Conservation (phyloP, 1,140 invertebrate genomes). For the Eriocheir sinensis region DNA sequence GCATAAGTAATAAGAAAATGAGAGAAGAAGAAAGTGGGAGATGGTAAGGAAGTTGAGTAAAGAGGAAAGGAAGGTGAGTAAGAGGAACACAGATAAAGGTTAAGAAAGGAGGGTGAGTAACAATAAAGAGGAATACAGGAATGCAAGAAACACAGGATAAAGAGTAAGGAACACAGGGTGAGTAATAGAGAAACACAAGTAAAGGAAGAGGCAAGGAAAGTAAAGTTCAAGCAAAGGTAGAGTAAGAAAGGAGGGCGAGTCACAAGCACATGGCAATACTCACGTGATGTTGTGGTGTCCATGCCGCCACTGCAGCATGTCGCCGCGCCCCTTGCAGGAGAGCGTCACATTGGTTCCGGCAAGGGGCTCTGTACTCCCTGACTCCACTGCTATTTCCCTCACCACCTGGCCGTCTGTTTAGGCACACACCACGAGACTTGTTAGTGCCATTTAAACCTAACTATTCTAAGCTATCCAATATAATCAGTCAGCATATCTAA, state of each 20-base stretch:
- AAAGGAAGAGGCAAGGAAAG: not conserved
- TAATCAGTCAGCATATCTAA: not conserved
- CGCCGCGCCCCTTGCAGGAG: slow-evolving; percentile 60
- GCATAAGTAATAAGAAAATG: not conserved
- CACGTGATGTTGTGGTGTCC: slow-evolving; percentile 70
- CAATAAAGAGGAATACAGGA: not conserved
- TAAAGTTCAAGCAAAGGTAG: not conserved
- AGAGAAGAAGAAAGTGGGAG: not conserved
- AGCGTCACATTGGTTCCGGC: slow-evolving; percentile 65
- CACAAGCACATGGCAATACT: not conserved
- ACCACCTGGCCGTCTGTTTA: slow-evolving; percentile 41
- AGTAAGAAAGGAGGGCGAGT: not conserved
- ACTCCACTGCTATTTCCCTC: slow-evolving; percentile 17
- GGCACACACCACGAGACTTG: not conserved
- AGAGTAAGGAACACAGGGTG: not conserved
- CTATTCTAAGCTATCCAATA: not conserved
- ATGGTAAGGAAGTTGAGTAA: not conserved
- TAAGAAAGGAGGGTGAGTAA: not conserved
- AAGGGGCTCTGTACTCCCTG: slow-evolving; percentile 44
- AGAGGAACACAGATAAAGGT: not conserved
- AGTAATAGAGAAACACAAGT: not conserved
- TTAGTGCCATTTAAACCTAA: not conserved
- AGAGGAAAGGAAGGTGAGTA: not conserved
- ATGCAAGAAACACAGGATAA: not conserved
- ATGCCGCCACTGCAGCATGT: slow-evolving; percentile 67